phyloP scores from a whole-genome alignment of 2,888 invertebrate genomes.

The Tetragonisca angustula region DNA sequence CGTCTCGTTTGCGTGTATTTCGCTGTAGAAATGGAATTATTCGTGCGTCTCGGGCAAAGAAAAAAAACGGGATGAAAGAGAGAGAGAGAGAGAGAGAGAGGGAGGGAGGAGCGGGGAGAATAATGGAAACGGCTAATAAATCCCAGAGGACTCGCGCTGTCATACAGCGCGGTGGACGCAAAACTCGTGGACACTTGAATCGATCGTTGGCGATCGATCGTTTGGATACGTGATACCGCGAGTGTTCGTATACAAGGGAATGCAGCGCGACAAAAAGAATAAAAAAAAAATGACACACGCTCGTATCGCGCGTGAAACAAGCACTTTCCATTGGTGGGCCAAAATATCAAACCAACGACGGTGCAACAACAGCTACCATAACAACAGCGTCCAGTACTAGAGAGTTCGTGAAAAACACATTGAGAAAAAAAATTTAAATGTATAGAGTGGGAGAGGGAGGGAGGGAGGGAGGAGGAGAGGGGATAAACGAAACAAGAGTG shows the following conservation, averaged over 20 bases:
- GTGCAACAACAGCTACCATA: slow-evolving; percentile 62
- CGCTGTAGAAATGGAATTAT: no score
- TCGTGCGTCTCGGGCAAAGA: neutral
- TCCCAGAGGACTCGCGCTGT: neutral
- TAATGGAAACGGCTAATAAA: slow-evolving; percentile 4
- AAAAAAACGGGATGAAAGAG: neutral
- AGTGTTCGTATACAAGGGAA: slow-evolving; percentile 1
- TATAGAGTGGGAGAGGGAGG: neutral
- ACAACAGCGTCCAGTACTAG: slow-evolving; percentile 30
- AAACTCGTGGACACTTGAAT: neutral
- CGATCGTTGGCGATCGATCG: slow-evolving; percentile 6
- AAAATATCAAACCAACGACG: slow-evolving; percentile 26
- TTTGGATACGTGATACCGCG: neutral
- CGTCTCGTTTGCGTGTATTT: no score
- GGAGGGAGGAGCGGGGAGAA: neutral
- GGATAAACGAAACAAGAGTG: neutral
- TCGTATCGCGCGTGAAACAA: slow-evolving; percentile 30
- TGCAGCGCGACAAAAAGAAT: slow-evolving; percentile 5
- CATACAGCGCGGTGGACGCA: neutral
- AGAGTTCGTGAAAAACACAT: slow-evolving; percentile 28
- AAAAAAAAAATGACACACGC: neutral
- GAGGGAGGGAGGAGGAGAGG: neutral
- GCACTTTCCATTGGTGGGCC: slow-evolving; percentile 31
- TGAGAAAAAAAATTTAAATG: neutral
- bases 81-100: neutral